phyloP scores from a whole-genome alignment of 2,797 vertebrate genomes.

The Dipus sagitta region DNA sequence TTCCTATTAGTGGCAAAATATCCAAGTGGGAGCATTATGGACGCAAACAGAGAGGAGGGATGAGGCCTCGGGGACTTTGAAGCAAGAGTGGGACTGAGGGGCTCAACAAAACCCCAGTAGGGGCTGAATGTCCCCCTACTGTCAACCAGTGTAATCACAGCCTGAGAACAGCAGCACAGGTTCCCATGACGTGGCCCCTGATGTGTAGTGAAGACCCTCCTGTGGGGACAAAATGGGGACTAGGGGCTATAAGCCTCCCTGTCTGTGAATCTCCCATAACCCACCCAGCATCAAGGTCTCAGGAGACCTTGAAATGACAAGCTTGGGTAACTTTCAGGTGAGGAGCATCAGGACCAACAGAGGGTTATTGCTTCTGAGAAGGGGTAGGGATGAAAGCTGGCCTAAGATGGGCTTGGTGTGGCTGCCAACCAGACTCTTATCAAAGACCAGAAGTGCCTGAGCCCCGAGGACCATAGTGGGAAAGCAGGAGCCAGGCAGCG shows the following conservation, averaged over 20 bases:
- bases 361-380: background rate
- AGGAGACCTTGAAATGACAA: background rate
- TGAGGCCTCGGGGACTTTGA: background rate
- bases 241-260: background rate
- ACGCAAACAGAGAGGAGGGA: slow-evolving; percentile 24
- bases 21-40: slow-evolving; percentile 52
- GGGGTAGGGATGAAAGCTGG: background rate
- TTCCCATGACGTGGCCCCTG: background rate
- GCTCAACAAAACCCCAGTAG: background rate
- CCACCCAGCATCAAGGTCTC: background rate
- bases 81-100: background rate
- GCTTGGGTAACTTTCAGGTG: background rate
- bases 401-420: background rate
- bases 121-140: background rate
- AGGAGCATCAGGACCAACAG: background rate
- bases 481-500: background rate
- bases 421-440: background rate
- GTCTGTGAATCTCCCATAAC: background rate
- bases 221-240: background rate
- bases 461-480: background rate
- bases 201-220: background rate
- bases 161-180: background rate
- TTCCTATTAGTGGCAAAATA: slow-evolving; percentile 48
- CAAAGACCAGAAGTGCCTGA: background rate
- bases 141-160: background rate